A percentile compares a stretch with the other conserved stretches of the same genome.
phyloP scores from a whole-genome alignment of 2,888 invertebrate genomes.

The Ectemnius cavifrons region DNA sequence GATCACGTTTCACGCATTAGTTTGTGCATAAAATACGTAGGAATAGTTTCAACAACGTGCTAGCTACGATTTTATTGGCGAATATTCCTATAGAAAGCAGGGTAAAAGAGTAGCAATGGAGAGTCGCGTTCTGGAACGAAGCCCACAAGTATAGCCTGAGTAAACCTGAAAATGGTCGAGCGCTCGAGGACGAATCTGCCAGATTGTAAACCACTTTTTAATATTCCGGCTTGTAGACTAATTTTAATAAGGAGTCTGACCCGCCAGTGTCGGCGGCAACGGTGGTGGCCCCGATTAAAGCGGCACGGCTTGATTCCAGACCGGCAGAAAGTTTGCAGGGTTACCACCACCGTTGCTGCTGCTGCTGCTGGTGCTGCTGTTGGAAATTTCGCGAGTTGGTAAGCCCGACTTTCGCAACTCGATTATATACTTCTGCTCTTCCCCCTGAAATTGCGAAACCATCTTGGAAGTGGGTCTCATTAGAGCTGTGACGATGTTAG shows the following conservation, averaged over 20 bases:
- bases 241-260: conserved; percentile 45
- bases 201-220: conserved; percentile 47
- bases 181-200: not conserved
- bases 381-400: conserved; percentile 25
- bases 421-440: conserved; percentile 2
- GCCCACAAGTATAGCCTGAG: no score
- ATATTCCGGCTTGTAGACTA: conserved; percentile 51
- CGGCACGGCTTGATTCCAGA: conserved; percentile 10
- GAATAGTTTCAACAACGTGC: no score
- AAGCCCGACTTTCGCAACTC: conserved; percentile 27
- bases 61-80: no score
- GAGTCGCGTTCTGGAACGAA: no score
- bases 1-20: no score
- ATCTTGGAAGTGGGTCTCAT: conserved; percentile 2
- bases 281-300: conserved; percentile 27
- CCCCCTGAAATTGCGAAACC: conserved; percentile 14
- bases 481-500: conserved; percentile 12
- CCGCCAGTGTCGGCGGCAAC: conserved; percentile 6
- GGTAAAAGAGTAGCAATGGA: no score
- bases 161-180: no score
- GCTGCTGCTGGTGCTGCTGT: not conserved
- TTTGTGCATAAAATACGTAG: no score
- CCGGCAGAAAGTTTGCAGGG: not conserved
- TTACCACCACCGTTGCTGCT: not conserved
- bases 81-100: no score